phyloP scores from a whole-genome alignment of 2,797 vertebrate genomes.

The Parauchenoglanis punctatus region DNA sequence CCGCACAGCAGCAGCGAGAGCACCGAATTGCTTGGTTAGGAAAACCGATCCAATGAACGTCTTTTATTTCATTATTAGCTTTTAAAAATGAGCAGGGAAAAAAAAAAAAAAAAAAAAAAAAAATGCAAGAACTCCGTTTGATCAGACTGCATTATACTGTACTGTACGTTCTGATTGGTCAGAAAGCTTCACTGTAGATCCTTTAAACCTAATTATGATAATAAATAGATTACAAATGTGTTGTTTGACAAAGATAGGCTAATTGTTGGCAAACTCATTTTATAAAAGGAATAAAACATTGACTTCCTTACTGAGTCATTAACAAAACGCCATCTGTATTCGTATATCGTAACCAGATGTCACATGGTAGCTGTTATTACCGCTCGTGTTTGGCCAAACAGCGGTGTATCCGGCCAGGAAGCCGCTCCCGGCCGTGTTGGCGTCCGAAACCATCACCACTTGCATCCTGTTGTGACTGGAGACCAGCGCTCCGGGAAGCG shows the following conservation, averaged over 20 bases:
- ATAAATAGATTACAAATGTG: neutral
- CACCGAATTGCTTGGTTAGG: neutral
- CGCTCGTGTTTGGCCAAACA: slow-evolving; percentile 80
- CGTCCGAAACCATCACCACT: slow-evolving; percentile 86
- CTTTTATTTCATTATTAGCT: neutral
- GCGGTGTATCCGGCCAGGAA: slow-evolving; percentile 83
- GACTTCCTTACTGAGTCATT: too few species aligned
- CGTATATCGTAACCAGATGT: too few species aligned
- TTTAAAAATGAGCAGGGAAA: too few species aligned
- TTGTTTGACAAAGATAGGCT: neutral
- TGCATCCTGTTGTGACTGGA: slow-evolving; percentile 83
- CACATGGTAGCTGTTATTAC: slow-evolving; percentile 62
- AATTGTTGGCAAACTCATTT: too few species aligned
- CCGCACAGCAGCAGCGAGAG: neutral
- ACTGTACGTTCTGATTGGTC: neutral
- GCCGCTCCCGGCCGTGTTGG: slow-evolving; percentile 85
- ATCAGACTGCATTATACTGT: neutral
- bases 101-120: neutral
- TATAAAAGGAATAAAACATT: too few species aligned
- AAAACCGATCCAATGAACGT: neutral
- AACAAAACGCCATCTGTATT: neutral
- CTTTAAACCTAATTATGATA: neutral
- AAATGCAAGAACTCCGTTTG: neutral
- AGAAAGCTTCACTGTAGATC: neutral
- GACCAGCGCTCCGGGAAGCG: slow-evolving; percentile 79